Conservation (phyloP, 2,113 vertebrate genomes). For the Aphyosemion australe region DNA sequence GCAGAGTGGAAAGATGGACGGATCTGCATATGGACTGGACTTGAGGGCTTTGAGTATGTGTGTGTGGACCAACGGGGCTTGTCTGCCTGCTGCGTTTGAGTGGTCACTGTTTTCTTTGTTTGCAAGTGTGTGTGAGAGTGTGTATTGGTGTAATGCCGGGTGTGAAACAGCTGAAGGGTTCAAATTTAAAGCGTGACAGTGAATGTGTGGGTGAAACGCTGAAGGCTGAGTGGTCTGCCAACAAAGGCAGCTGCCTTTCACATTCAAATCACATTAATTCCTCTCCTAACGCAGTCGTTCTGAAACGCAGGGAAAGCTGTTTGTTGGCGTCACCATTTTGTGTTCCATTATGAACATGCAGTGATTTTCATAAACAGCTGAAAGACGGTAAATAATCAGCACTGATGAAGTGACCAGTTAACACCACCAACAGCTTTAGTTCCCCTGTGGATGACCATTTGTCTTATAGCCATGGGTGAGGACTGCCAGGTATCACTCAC, state of each 20-base stretch:
- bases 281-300: constrained; percentile 5
- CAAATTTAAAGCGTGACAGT: constrained; percentile 54
- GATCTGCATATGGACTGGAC: constrained; percentile 31
- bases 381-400: neutral
- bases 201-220: constrained; percentile 55
- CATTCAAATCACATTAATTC: constrained; percentile 37
- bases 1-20: constrained; percentile 21
- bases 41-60: constrained; percentile 39
- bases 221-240: constrained; percentile 52
- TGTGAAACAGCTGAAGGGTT: constrained; percentile 60
- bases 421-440: neutral
- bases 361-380: neutral
- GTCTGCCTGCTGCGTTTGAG: constrained; percentile 11
- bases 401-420: neutral
- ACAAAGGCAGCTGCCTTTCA: constrained; percentile 57
- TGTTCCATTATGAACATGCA: neutral
- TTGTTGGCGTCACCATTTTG: neutral
- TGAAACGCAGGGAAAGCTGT: neutral
- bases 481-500: neutral
- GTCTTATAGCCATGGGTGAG: neutral
- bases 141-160: constrained; percentile 21
- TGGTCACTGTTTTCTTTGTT: constrained; percentile 21
- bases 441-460: neutral
- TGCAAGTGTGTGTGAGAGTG: constrained; percentile 13
- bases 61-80: constrained; percentile 21